Percentiles rank a stretch among this genome's conserved stretches.
phyloP scores from a whole-genome alignment of 92 coral and sea anemone genomes.

The Epizoanthus illoricatus region DNA sequence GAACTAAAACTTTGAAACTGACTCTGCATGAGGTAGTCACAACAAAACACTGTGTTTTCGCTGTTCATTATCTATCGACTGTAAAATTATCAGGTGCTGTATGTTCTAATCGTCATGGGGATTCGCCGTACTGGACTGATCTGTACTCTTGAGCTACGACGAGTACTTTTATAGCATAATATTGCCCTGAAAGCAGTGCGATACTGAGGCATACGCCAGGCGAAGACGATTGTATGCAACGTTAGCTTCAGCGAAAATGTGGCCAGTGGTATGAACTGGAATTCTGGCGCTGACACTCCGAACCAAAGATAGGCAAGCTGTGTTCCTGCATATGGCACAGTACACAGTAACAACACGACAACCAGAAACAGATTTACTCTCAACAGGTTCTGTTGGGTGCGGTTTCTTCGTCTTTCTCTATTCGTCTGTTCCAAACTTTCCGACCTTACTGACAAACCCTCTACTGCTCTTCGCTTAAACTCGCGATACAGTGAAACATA shows the following conservation, averaged over 20 bases:
- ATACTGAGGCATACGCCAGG: conserved; percentile 16
- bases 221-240: neutral
- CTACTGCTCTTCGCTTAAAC: conserved; percentile 6
- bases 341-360: neutral
- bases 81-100: too few species aligned
- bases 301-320: neutral
- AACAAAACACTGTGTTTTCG: too few species aligned
- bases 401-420: conserved; percentile 1
- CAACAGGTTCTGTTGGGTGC: conserved; percentile 1
- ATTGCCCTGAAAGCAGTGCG: neutral
- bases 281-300: neutral
- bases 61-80: too few species aligned
- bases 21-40: too few species aligned
- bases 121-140: too few species aligned
- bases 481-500: conserved; percentile 22
- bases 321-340: neutral
- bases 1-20: too few species aligned
- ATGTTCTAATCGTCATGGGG: too few species aligned
- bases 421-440: conserved; percentile 2
- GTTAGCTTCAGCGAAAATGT: neutral
- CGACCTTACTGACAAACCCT: neutral
- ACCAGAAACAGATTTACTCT: neutral
- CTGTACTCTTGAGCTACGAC: neutral
- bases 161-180: neutral
- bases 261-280: conserved; percentile 13